A percentile compares a stretch with the other conserved stretches of the same genome.
These are phyloP conservation scores for Acrobasis repandana DNA, from an alignment of 2,888 invertebrate genomes.

Conservation along the genomic window DNA sequence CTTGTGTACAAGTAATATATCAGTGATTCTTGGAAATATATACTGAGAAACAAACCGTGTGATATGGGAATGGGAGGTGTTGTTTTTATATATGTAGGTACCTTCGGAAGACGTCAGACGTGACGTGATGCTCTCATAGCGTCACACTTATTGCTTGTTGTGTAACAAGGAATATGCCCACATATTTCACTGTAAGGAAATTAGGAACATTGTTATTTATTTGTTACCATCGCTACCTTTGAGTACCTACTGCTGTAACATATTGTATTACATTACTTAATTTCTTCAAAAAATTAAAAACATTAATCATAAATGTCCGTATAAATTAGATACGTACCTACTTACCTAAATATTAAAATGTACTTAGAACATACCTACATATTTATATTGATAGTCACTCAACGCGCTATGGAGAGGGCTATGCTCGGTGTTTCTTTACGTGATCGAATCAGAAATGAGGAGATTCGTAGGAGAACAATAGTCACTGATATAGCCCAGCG, in stretches of 20 bases:
- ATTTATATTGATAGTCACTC: too few relatives aligned
- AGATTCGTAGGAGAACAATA: too few relatives aligned
- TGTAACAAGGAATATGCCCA: not conserved
- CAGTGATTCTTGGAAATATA: constrained; percentile 9
- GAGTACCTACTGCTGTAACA: not conserved
- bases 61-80: not conserved
- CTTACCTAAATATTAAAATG: too few relatives aligned
- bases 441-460: too few relatives aligned
- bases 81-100: not conserved
- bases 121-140: too few relatives aligned
- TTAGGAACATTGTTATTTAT: not conserved
- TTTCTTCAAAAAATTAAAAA: not conserved
- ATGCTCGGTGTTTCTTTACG: too few relatives aligned
- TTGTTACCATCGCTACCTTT: not conserved
- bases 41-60: not conserved
- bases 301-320: too few relatives aligned
- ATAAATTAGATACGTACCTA: too few relatives aligned
- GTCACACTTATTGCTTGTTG: not conserved
- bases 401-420: too few relatives aligned
- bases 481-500: too few relatives aligned
- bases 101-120: not conserved
- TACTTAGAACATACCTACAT: too few relatives aligned
- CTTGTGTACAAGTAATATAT: not conserved
- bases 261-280: not conserved
- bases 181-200: not conserved